Conservation (phyloP, 2,113 vertebrate species). For the Mesitornis unicolor region DNA sequence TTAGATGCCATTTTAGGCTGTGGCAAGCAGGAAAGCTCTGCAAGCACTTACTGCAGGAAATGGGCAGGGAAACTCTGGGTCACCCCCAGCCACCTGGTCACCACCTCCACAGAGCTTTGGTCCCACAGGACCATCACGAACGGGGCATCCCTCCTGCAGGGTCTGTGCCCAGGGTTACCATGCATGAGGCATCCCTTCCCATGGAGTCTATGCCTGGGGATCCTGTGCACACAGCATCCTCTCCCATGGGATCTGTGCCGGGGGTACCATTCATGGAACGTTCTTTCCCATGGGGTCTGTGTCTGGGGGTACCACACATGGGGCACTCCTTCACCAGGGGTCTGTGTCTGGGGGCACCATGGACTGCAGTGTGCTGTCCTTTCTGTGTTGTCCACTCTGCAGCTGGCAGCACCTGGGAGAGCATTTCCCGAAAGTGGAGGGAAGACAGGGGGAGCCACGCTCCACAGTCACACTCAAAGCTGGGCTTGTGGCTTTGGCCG, state of each 20-base stretch:
- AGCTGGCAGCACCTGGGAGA: not conserved
- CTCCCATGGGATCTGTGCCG: not conserved
- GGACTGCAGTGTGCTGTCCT: rapidly evolving
- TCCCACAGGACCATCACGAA: not conserved
- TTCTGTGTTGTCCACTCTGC: not conserved
- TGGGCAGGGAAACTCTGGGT: not conserved
- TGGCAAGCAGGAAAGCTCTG: not conserved
- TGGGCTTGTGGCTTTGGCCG: rapidly evolving
- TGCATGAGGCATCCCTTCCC: not conserved
- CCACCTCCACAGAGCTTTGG: not conserved
- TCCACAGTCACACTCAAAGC: rapidly evolving
- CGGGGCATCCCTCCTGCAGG: too few species aligned
- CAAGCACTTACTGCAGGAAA: not conserved
- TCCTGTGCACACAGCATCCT: not conserved
- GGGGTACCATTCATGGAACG: not conserved
- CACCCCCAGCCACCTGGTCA: not conserved
- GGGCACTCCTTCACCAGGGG: rapidly evolving
- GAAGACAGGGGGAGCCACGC: not conserved
- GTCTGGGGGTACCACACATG: too few species aligned
- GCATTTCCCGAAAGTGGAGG: not conserved
- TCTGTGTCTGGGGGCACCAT: rapidly evolving
- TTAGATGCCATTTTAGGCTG: not conserved
- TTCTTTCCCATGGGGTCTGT: not conserved
- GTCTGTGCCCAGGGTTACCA: not conserved
- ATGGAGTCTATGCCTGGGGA: rapidly evolving